Conservation (phyloP, 1,140 invertebrate species). For the Bathynomus jamesi region DNA sequence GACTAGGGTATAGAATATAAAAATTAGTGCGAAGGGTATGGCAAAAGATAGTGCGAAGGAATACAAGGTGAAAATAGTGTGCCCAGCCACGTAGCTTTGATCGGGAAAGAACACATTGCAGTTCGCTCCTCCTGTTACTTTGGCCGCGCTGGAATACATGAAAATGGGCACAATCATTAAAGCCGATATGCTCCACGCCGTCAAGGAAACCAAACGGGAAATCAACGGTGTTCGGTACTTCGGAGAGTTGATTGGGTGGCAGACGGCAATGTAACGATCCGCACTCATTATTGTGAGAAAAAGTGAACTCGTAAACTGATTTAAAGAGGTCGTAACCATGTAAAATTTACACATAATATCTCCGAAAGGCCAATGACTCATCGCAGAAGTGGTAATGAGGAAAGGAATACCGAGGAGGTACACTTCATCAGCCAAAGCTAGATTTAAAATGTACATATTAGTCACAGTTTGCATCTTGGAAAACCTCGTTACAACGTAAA, state of each 20-base stretch:
- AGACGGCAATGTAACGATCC: constrained; percentile 89
- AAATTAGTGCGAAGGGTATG: constrained; percentile 80
- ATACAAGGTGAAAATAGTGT: constrained; percentile 75
- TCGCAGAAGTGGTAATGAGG: constrained; percentile 73
- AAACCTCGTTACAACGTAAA: constrained; percentile 87
- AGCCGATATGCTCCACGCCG: constrained; percentile 74
- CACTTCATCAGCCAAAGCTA: constrained; percentile 89
- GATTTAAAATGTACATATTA: constrained; percentile 91
- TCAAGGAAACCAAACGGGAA: constrained; percentile 68
- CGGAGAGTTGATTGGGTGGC: constrained; percentile 83
- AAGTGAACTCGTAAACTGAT: constrained; percentile 89
- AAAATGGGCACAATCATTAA: constrained; percentile 86
- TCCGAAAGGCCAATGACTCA: constrained; percentile 82
- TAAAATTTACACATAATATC: constrained; percentile 82
- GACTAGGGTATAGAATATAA: constrained; percentile 92
- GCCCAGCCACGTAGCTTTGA: constrained; percentile 48
- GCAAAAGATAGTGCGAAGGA: constrained; percentile 86
- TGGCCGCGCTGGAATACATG: constrained; percentile 60
- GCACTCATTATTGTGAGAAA: constrained; percentile 91
- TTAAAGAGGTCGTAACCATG: constrained; percentile 87
- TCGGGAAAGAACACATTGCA: constrained; percentile 78
- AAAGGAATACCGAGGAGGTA: constrained; percentile 91
- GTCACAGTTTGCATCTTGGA: constrained; percentile 97
- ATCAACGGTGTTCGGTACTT: constrained; percentile 75
- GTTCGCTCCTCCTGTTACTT: constrained; percentile 50